Evolutionary conservation across 2,888 invertebrate genomes (phyloP).

Genomic region (Molorchus minor): DNA sequence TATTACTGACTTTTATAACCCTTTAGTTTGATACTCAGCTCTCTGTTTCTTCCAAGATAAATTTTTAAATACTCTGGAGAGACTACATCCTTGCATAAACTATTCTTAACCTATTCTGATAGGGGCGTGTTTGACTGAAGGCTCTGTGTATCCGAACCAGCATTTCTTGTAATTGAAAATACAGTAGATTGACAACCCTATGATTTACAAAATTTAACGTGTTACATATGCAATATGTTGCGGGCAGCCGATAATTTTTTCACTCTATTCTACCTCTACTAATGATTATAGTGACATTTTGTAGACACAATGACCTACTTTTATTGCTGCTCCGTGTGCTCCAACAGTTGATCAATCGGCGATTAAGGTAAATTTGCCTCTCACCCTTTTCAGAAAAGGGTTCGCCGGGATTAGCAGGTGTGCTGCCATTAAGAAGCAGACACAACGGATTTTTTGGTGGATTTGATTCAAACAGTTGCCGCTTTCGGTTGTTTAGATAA

Average conservation of each 20-base stretch:
- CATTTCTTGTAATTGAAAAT: too few species aligned
- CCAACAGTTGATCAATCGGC: constrained; percentile 36
- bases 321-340: constrained; percentile 21
- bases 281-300: constrained; percentile 3
- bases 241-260: constrained; percentile 11
- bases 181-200: too few species aligned
- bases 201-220: neutral
- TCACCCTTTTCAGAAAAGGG: constrained; percentile 44
- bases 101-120: too few species aligned
- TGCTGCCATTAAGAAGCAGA: constrained; percentile 10
- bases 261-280: neutral
- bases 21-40: too few species aligned
- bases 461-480: constrained; percentile 19
- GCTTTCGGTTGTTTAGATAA: too few species aligned
- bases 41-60: too few species aligned
- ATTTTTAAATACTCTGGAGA: too few species aligned
- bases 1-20: too few species aligned
- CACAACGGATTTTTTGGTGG: constrained; percentile 6
- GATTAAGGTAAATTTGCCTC: constrained; percentile 43
- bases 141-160: too few species aligned
- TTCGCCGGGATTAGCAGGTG: constrained; percentile 35
- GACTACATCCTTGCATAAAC: too few species aligned
- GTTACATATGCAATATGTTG: constrained; percentile 11
- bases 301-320: constrained; percentile 32
- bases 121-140: too few species aligned